phyloP scores from a whole-genome alignment of 2,113 vertebrate species.

The Murina feae region DNA sequence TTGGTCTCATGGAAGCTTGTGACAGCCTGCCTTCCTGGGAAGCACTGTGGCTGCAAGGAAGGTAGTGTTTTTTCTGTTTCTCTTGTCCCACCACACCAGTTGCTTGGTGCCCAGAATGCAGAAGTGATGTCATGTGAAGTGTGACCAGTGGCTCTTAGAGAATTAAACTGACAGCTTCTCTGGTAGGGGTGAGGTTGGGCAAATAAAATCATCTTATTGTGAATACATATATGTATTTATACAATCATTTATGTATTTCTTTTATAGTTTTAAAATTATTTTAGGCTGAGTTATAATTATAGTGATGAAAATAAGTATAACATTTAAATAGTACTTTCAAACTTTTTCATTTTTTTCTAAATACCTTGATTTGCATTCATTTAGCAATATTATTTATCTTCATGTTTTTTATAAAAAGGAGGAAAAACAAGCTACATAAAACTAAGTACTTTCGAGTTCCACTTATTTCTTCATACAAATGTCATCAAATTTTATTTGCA shows the following conservation, averaged over 20 bases:
- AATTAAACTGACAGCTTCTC: not conserved
- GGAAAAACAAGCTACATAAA: not conserved
- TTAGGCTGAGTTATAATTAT: not conserved
- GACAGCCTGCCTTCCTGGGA: not conserved
- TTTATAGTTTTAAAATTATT: not conserved
- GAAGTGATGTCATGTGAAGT: not conserved
- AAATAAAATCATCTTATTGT: not conserved
- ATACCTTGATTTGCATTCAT: not conserved
- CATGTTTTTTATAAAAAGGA: not conserved
- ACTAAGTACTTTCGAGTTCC: not conserved
- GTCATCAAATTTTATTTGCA: not conserved
- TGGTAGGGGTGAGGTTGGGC: not conserved
- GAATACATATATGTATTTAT: not conserved
- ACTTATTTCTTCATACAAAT: not conserved
- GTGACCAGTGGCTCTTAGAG: not conserved
- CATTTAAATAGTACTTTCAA: not conserved
- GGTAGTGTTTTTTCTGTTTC: not conserved
- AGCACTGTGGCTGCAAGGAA: fast-evolving
- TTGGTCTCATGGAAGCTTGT: not conserved
- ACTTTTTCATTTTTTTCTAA: not conserved
- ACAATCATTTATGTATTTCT: not conserved
- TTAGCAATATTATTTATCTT: not conserved
- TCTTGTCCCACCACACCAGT: not conserved
- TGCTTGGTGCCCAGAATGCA: not conserved
- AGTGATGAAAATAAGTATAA: not conserved